A percentile compares a stretch with the other conserved stretches of the same genome.
These are phyloP conservation scores for Leucophenga maculata DNA, from an alignment of 2,888 invertebrate species.

Conservation along the genomic window DNA sequence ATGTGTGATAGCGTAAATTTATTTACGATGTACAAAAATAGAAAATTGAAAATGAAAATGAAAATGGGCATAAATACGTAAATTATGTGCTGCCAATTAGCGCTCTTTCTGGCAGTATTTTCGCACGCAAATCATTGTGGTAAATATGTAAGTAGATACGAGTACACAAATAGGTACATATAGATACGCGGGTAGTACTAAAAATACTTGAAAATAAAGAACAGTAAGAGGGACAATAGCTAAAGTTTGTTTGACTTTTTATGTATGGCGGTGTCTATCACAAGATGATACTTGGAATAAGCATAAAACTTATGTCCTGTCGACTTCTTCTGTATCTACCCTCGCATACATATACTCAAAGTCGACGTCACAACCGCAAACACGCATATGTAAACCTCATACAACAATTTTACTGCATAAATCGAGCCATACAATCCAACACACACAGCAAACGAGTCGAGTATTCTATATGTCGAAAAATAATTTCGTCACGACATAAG, in stretches of 20 bases:
- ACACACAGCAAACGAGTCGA: background rate
- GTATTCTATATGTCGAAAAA: conserved; percentile 46
- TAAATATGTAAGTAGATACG: background rate
- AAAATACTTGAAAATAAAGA: too few species aligned
- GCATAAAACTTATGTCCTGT: too few species aligned
- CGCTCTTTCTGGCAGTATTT: conserved; percentile 42
- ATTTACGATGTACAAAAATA: conserved; percentile 7
- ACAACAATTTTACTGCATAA: too few species aligned
- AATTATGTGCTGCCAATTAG: conserved; percentile 66
- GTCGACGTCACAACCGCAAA: background rate
- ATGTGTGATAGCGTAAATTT: too few species aligned
- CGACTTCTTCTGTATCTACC: too few species aligned
- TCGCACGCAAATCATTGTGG: conserved; percentile 48
- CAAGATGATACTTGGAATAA: too few species aligned
- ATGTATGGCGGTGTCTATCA: too few species aligned
- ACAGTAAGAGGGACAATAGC: too few species aligned
- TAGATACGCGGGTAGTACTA: too few species aligned
- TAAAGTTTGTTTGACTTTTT: too few species aligned
- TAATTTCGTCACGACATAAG: conserved; percentile 66
- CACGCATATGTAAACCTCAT: background rate
- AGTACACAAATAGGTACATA: too few species aligned
- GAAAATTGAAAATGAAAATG: conserved; percentile 38
- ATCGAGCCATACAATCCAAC: too few species aligned
- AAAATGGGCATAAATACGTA: conserved; percentile 61
- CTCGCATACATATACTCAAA: background rate